Percentiles rank a stretch among this genome's conserved stretches.
phyloP scores from a whole-genome alignment of 2,797 vertebrate species.

The Leucoraja ocellata region DNA sequence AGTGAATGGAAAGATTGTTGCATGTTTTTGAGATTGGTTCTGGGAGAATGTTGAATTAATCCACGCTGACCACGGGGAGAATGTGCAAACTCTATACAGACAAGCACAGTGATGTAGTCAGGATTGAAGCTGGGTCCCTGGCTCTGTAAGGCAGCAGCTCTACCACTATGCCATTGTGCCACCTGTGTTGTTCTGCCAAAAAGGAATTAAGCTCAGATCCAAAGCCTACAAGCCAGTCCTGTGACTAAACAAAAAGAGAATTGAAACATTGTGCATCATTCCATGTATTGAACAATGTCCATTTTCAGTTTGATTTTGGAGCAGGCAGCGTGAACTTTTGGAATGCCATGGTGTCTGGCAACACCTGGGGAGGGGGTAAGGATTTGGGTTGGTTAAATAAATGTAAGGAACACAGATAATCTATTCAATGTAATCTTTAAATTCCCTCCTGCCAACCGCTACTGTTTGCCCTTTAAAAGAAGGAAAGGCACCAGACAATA shows the following conservation, averaged over 20 bases:
- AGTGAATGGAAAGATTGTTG: no score
- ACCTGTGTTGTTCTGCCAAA: neutral
- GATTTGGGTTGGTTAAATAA: neutral
- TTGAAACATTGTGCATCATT: neutral
- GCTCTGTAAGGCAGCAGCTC: no score
- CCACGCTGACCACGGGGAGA: no score
- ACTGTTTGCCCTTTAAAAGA: neutral
- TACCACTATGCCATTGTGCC: no score
- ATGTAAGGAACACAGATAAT: neutral
- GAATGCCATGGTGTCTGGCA: neutral
- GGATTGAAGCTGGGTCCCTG: no score
- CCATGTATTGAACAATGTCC: neutral
- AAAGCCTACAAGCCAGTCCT: neutral
- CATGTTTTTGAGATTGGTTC: no score
- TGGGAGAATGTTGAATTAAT: no score
- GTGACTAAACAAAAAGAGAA: neutral
- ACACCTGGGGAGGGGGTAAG: neutral
- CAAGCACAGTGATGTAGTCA: no score
- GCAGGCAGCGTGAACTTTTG: neutral
- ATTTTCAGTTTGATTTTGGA: neutral
- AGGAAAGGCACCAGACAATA: neutral
- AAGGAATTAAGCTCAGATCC: neutral
- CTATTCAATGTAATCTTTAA: neutral
- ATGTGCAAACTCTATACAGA: no score
- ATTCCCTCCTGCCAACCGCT: neutral